Percentiles rank a stretch among this genome's conserved stretches.
Conservation (phyloP, 2,113 vertebrate species). For the Mus spicilegus region DNA sequence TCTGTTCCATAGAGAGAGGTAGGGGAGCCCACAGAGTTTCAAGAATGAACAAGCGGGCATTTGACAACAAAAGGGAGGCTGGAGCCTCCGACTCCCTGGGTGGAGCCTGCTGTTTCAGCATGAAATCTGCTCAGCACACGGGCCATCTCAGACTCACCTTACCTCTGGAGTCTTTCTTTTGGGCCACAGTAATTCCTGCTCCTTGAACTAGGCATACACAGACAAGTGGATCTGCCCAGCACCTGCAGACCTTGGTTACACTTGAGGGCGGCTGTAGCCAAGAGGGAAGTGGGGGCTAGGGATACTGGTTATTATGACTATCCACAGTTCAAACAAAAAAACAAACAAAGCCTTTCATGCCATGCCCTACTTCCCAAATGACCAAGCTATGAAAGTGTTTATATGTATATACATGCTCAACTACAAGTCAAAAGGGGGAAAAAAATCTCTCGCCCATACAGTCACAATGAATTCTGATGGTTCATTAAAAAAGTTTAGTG, state of each 20-base stretch:
- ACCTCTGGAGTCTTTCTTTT: not conserved
- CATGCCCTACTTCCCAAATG: not conserved
- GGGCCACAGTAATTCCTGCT: not conserved
- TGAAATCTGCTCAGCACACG: not conserved
- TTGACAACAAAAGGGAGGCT: not conserved
- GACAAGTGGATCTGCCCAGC: not conserved
- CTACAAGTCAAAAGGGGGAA: not conserved
- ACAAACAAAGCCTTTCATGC: not conserved
- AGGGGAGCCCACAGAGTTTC: not conserved
- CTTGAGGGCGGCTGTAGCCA: not conserved
- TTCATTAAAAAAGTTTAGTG: constrained; percentile 8
- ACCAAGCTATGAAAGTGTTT: not conserved
- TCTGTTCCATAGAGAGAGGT: not conserved
- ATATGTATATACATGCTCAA: not conserved
- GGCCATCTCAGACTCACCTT: not conserved
- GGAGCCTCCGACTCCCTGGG: not conserved
- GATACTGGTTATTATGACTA: not conserved
- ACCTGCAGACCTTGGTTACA: not conserved
- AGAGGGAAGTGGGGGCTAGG: not conserved
- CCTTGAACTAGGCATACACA: not conserved
- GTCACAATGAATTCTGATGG: not conserved
- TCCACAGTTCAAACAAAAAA: not conserved
- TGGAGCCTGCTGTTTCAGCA: not conserved
- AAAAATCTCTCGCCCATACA: not conserved
- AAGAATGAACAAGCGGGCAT: not conserved